Percentiles rank a stretch among this genome's conserved stretches.
These are phyloP conservation scores for Cotesia chilonis DNA, from an alignment of 1,140 invertebrate species.

Conservation along the genomic window DNA sequence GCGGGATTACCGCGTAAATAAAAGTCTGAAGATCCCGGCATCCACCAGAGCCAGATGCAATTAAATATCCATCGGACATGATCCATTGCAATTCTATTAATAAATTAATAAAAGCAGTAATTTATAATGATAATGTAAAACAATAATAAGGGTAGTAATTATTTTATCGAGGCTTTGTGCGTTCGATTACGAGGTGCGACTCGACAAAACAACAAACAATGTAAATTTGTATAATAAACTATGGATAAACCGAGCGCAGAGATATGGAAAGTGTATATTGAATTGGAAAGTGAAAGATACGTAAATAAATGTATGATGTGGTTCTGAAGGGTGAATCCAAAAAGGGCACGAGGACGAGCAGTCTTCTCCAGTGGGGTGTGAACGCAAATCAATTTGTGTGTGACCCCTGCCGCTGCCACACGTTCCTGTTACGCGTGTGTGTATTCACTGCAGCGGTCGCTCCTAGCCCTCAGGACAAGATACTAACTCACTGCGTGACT, in stretches of 20 bases:
- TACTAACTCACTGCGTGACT: conserved; percentile 8
- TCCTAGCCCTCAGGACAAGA: conserved; percentile 10
- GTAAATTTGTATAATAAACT: conserved; percentile 21
- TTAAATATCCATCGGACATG: conserved; percentile 43
- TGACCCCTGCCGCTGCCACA: conserved; percentile 53
- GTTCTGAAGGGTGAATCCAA: conserved; percentile 59
- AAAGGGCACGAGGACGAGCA: conserved; percentile 27
- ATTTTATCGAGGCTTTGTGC: conserved; percentile 53
- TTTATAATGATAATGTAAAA: no score
- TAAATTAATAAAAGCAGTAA: neutral
- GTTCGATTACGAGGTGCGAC: conserved; percentile 57
- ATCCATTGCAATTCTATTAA: neutral
- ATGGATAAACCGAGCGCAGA: neutral
- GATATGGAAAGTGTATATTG: neutral
- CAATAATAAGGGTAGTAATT: no score
- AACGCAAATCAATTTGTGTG: conserved; percentile 66
- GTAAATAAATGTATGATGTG: conserved; percentile 65
- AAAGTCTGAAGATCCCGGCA: conserved; percentile 35
- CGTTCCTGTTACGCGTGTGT: conserved; percentile 43
- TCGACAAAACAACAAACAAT: conserved; percentile 61
- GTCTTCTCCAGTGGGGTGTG: conserved; percentile 58
- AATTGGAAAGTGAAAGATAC: conserved; percentile 45
- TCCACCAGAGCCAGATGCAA: conserved; percentile 43
- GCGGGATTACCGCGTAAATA: conserved; percentile 53
- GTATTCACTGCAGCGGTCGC: conserved; percentile 12